A percentile compares a stretch with the other conserved stretches of the same genome.
Evolutionary conservation across 1,140 invertebrate species (phyloP).

Genomic region (Hyles vespertilio): DNA sequence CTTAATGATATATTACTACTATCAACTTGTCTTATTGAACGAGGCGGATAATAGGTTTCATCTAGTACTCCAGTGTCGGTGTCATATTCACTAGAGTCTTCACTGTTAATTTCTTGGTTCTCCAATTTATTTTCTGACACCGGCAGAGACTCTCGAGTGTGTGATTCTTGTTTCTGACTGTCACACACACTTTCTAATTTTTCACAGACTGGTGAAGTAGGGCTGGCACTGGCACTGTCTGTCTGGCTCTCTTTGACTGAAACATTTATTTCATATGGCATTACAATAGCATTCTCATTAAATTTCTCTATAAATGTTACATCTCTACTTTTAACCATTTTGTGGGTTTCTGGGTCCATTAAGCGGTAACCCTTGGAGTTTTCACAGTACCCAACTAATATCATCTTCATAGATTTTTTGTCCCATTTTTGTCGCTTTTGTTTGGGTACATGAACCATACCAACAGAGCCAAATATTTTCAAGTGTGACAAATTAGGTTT

Average conservation of each 20-base stretch:
- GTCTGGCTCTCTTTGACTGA: neutral
- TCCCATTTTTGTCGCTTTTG: conserved; percentile 54
- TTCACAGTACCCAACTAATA: conserved; percentile 48
- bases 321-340: too few relatives aligned
- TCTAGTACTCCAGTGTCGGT: too few relatives aligned
- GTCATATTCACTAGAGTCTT: too few relatives aligned
- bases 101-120: too few relatives aligned
- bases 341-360: conserved; percentile 22
- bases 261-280: too few relatives aligned
- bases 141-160: too few relatives aligned
- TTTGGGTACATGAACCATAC: conserved; percentile 53
- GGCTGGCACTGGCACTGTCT: neutral
- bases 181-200: conserved; percentile 24
- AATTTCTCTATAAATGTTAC: conserved; percentile 5
- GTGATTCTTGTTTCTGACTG: neutral
- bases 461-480: conserved; percentile 57
- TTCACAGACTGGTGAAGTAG: conserved; percentile 1
- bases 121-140: too few relatives aligned
- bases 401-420: conserved; percentile 38
- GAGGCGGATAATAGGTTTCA: too few relatives aligned
- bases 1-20: conserved; percentile 8
- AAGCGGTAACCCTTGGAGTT: conserved; percentile 41
- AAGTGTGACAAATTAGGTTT: conserved; percentile 41
- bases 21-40: too few relatives aligned
- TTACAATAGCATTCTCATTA: neutral